These are phyloP conservation scores for Amblyjoppa fuscipennis DNA, from an alignment of 2,888 invertebrate species.

Conservation along the genomic window DNA sequence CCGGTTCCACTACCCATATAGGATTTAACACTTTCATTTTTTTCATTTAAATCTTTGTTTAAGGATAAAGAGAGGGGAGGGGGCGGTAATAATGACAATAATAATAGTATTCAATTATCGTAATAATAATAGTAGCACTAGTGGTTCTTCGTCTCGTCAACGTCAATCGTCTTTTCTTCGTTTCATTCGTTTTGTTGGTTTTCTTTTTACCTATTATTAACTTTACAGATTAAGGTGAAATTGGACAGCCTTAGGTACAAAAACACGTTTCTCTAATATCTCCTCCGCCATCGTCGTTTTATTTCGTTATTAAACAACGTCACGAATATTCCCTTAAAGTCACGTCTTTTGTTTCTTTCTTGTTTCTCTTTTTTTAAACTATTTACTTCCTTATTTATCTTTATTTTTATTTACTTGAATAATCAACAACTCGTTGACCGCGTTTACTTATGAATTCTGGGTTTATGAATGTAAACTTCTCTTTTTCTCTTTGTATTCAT, in stretches of 20 bases:
- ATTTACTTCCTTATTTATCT: constrained; percentile 70
- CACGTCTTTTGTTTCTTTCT: constrained; percentile 65
- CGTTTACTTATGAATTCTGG: constrained; percentile 59
- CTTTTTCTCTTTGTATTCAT: constrained; percentile 32
- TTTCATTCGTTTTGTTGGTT: constrained; percentile 27
- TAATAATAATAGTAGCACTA: constrained; percentile 78
- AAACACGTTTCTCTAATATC: constrained; percentile 65
- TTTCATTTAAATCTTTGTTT: constrained; percentile 73
- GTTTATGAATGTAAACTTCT: constrained; percentile 56
- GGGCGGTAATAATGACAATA: constrained; percentile 74
- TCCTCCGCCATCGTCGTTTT: constrained; percentile 54
- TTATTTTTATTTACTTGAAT: constrained; percentile 76
- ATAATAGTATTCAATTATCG: constrained; percentile 75
- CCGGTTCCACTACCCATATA: constrained; percentile 56
- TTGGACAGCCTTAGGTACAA: constrained; percentile 76
- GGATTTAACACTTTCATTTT: constrained; percentile 72
- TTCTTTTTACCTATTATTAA: constrained; percentile 65
- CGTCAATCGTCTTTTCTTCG: constrained; percentile 48
- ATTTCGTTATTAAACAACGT: constrained; percentile 68
- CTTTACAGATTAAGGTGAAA: constrained; percentile 77
- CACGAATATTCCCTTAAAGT: constrained; percentile 71
- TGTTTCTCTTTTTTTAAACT: constrained; percentile 18
- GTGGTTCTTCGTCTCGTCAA: constrained; percentile 69
- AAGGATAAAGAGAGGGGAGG: constrained; percentile 68
- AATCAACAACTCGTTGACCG: constrained; percentile 75